These are phyloP conservation scores for Branchinecta lynchi DNA, from an alignment of 1,140 invertebrate genomes.

Conservation along the genomic window DNA sequence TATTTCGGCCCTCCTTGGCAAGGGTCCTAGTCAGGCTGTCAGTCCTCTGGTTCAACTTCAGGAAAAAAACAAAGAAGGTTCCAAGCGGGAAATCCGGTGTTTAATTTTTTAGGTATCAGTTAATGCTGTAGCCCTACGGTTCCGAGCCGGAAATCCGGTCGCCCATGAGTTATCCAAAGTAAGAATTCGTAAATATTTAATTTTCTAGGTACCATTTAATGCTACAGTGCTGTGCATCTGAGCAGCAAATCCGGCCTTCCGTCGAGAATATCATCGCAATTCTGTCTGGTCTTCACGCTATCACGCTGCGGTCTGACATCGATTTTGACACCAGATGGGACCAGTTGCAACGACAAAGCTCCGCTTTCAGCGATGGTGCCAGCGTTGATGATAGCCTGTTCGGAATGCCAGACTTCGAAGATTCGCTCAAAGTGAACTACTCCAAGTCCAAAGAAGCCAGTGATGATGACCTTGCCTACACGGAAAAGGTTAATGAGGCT, in stretches of 20 bases:
- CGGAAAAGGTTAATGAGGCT: conserved; percentile 6
- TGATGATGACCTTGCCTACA: not conserved
- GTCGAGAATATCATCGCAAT: conserved; percentile 40
- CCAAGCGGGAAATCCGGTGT: too few species aligned
- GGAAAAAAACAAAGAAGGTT: too few species aligned
- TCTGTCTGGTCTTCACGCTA: conserved; percentile 25
- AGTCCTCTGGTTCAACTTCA: too few species aligned
- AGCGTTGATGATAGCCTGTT: not conserved
- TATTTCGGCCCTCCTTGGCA: too few species aligned
- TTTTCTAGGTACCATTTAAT: conserved; percentile 45
- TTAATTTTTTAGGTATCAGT: too few species aligned
- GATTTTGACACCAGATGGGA: not conserved
- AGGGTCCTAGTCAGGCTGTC: too few species aligned
- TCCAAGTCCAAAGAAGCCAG: not conserved
- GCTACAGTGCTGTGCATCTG: conserved; percentile 44
- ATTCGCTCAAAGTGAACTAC: not conserved
- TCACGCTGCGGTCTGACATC: not conserved
- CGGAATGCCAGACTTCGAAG: not conserved
- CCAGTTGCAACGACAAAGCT: not conserved
- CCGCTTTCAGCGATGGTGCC: not conserved
- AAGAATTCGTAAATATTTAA: not conserved
- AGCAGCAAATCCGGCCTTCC: conserved; percentile 31
- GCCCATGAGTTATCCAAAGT: too few species aligned
- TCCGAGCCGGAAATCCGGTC: too few species aligned
- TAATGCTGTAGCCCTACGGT: too few species aligned